Conservation (phyloP, 1,140 invertebrate genomes). For the Hestina assimilis region DNA sequence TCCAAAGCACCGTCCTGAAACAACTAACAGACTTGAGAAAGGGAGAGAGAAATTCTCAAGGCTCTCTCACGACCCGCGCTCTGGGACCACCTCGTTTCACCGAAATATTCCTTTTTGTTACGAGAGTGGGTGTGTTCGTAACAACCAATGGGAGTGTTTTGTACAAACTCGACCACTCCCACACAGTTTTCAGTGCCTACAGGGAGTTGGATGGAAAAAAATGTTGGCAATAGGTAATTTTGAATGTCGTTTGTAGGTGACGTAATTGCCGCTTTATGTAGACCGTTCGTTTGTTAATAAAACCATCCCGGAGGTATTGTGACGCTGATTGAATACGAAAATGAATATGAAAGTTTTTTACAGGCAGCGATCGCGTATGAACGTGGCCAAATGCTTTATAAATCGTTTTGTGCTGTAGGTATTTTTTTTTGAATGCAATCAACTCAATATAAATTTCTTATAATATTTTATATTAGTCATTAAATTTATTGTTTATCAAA, state of each 20-base stretch:
- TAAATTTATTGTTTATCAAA: no score
- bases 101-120: conserved; percentile 65
- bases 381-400: no score
- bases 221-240: conserved; percentile 76
- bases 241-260: conserved; percentile 66
- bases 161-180: conserved; percentile 54
- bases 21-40: conserved; percentile 59
- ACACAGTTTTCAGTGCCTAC: conserved; percentile 71
- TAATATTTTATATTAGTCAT: no score
- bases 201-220: conserved; percentile 69
- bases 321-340: conserved; percentile 60
- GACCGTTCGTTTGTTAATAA: conserved; percentile 54
- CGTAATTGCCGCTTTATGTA: conserved; percentile 69
- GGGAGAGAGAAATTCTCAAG: conserved; percentile 74
- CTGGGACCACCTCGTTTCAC: conserved; percentile 42
- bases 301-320: conserved; percentile 39
- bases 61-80: conserved; percentile 46
- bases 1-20: conserved; percentile 67
- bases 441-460: no score
- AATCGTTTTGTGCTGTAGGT: no score
- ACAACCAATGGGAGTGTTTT: conserved; percentile 62
- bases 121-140: conserved; percentile 53
- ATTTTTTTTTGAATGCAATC: no score
- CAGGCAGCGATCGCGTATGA: conserved; percentile 3
- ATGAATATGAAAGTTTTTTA: conserved; percentile 35